Base-by-base conservation (phyloP, 2,797 vertebrate species). In the Esox lucius region DNA sequence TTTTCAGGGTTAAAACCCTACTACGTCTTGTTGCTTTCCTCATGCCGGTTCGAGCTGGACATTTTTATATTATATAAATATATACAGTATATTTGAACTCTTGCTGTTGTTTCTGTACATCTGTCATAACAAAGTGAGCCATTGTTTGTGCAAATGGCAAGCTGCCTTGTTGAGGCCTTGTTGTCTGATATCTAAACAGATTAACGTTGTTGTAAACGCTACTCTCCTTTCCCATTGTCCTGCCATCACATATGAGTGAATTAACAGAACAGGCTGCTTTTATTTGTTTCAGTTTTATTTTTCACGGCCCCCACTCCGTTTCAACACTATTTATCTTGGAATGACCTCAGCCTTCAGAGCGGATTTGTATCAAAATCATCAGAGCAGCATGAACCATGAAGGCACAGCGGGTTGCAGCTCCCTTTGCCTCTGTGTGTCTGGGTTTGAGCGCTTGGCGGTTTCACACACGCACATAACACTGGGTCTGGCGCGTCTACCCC, bases 351-450 rank as follows among this genome's bases (percentile, higher is more conserved):
- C 80, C 72, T 77, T 88, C 79, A 85, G 48, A 81, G 69, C 61
- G 73, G 72, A 87, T 87, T 88, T 88, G 74, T 84, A 81, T 88
- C 74, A 87, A 78, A 87, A 78, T 84, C 76, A 73, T 83, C 77
- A 71, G 75, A 82, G 78, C 70, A 75, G 49, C 59, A 51, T 80
- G 74, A 80, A 75, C 42, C 59, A 46, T 80, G 74, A 80, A 85
- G 19, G 68, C 83, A 70, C 81, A 83, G 84, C 78, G 72, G 75
- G 82, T 68, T 39, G 64, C 24, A 61, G 56, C 69, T 80, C 62
- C 46, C 68, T 61, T 8, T 70, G 75, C 49, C 59, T 76, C 26
- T 69, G 66, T 70, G 42, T 8, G 53, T 56, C 48, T 71, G 68
- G 71, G 53, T 76, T 42, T 22, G 22, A 31, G 6, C 1, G 22